Percentiles rank a stretch among this genome's conserved stretches.
Evolutionary conservation across 2,888 invertebrate genomes (phyloP).

Genomic region (Sphecodes monilicornis): DNA sequence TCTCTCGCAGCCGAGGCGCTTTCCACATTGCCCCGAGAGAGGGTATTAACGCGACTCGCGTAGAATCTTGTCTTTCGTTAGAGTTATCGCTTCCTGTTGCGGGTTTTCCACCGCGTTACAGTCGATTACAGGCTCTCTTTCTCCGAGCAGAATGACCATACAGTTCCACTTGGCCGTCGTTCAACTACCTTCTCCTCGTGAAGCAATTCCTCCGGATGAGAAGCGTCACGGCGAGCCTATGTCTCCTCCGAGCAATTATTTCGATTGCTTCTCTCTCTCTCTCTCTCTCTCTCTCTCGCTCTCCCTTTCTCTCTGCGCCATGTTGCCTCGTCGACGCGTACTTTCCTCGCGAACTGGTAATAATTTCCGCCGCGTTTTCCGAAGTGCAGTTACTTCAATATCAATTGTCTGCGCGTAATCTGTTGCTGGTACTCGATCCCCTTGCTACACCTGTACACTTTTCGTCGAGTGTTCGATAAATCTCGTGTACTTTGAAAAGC

Average conservation of each 20-base stretch:
- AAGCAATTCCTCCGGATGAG: not conserved
- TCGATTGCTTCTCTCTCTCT: conserved; percentile 24
- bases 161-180: conserved; percentile 63
- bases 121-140: conserved; percentile 47
- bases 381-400: not conserved
- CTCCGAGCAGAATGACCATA: conserved; percentile 36
- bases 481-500: not conserved
- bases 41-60: not conserved
- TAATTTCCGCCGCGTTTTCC: not conserved
- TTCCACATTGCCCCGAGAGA: not conserved
- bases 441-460: not conserved
- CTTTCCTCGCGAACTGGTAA: not conserved
- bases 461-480: not conserved
- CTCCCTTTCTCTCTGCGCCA: not conserved
- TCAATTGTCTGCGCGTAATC: not conserved
- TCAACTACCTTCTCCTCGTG: conserved; percentile 56
- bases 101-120: conserved; percentile 34
- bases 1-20: not conserved
- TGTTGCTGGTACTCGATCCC: not conserved
- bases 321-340: not conserved
- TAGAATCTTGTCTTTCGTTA: not conserved
- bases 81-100: not conserved
- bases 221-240: not conserved
- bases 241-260: conserved; percentile 39
- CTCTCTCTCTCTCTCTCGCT: too few species aligned